A percentile compares a stretch with the other conserved stretches of the same genome.
phyloP scores from a whole-genome alignment of 2,797 vertebrate species.

The Lophotriccus pileatus region DNA sequence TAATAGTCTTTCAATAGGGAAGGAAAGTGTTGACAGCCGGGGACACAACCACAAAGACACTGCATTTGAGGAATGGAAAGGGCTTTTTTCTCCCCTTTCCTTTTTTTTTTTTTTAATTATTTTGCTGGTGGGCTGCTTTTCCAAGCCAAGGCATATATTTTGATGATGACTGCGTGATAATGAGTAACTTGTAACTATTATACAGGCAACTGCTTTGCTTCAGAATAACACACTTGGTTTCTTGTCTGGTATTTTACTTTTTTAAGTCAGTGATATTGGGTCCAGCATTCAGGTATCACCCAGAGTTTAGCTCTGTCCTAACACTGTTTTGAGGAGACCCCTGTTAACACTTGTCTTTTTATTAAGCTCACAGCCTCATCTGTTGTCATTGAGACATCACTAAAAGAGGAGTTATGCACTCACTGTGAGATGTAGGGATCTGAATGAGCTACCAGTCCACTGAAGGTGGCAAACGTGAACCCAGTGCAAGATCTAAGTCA shows the following conservation, averaged over 20 bases:
- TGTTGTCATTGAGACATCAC: neutral
- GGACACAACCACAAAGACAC: neutral
- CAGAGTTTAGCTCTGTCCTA: neutral
- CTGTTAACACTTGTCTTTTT: neutral
- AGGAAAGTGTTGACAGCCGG: neutral
- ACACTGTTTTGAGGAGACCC: neutral
- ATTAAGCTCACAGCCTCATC: neutral
- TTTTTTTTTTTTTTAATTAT: neutral
- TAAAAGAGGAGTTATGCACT: neutral
- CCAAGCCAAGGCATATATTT: conserved; percentile 19
- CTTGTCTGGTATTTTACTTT: conserved; percentile 43
- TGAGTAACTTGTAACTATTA: conserved; percentile 34
- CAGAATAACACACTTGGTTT: conserved; percentile 13
- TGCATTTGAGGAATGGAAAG: neutral
- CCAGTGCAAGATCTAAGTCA: neutral
- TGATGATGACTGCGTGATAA: neutral
- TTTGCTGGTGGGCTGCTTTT: neutral
- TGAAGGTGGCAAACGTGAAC: neutral
- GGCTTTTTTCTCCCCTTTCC: neutral
- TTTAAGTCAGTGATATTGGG: neutral
- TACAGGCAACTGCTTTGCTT: conserved; percentile 10
- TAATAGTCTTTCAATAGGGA: neutral
- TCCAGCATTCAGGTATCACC: neutral
- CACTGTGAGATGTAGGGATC: neutral
- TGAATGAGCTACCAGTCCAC: neutral